These are phyloP conservation scores for Amphipoea lucens DNA, from an alignment of 2,888 invertebrate genomes.

Conservation along the genomic window DNA sequence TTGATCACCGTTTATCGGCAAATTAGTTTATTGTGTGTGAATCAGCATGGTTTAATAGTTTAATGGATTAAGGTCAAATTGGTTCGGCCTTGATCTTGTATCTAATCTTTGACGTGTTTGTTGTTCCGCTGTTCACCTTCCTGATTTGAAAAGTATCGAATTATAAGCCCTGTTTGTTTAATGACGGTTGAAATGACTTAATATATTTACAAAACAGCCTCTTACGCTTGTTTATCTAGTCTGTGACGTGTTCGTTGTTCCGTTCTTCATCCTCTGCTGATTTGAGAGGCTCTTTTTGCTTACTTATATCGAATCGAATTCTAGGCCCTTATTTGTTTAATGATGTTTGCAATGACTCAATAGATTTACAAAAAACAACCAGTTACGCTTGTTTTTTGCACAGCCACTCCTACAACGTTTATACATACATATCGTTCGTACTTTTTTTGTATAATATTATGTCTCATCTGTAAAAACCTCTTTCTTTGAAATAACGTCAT, in stretches of 20 bases:
- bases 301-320: not conserved
- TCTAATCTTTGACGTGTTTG: not conserved
- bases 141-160: constrained; percentile 3
- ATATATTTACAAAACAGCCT: not conserved
- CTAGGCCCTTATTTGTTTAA: not conserved
- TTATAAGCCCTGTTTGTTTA: not conserved
- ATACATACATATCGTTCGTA: not conserved
- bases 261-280: constrained; percentile 5
- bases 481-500: not conserved
- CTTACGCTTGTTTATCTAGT: constrained; percentile 15
- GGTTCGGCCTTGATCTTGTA: constrained; percentile 46
- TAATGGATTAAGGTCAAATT: constrained; percentile 48
- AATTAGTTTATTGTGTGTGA: constrained; percentile 63
- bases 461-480: not conserved
- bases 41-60: constrained; percentile 52
- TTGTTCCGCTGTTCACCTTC: constrained; percentile 24
- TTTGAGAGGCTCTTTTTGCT: constrained; percentile 7
- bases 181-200: not conserved
- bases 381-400: constrained; percentile 11
- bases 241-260: constrained; percentile 10
- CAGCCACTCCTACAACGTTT: not conserved
- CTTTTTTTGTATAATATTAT: not conserved
- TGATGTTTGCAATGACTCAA: not conserved
- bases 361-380: not conserved
- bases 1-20: constrained; percentile 61